Evolutionary conservation across 2,797 vertebrate genomes (phyloP), one percentile per base, ranked within the genome.

Genomic region (Sebastes elongatus): DNA sequence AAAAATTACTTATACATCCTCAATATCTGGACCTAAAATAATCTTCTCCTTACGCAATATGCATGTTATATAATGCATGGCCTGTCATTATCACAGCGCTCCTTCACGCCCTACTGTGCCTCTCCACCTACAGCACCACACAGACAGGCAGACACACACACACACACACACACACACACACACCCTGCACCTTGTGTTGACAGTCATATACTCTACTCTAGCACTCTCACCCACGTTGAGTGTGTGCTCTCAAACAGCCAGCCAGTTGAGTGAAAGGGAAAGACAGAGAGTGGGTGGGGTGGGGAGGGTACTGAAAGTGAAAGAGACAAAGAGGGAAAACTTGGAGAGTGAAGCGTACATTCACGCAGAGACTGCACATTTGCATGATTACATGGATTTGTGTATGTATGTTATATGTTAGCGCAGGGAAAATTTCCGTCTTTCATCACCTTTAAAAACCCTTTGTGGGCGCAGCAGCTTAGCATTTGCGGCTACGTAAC

Each of bases 61-160:
- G 84, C 78, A 88, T 82, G 88, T 95, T 95, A 94, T 91, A 94
- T 95, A 96, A 95, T 94, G 88, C 92, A 92, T 90, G 92, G 93
- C 85, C 92, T 94, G 93, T 93, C 92, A 95, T 95, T 94, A 95
- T 94, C 93, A 91, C 93, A 88, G 92, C 56, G 71, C 92, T 92
- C 89, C 87, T 93, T 94, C 91, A 91, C 86, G 85, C 91, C 90
- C 90, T 92, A 86, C 89, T 87, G 88, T 94, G 92, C 90, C 77
- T 93, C 92, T 92, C 92, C 88, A 94, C 93, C 90, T 93, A 89
- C 92, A 91, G 86, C 84, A 80, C 81, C 86, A 83, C 78, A 78
- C 89, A 90, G 63, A 88, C 85, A 86, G 25, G 20, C 88, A 78
- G 30, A 30, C 30, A 30, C 30, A 30, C 30, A 30, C 30, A 78